phyloP scores from a whole-genome alignment of 2,113 vertebrate genomes.

The Apodemus sylvaticus region DNA sequence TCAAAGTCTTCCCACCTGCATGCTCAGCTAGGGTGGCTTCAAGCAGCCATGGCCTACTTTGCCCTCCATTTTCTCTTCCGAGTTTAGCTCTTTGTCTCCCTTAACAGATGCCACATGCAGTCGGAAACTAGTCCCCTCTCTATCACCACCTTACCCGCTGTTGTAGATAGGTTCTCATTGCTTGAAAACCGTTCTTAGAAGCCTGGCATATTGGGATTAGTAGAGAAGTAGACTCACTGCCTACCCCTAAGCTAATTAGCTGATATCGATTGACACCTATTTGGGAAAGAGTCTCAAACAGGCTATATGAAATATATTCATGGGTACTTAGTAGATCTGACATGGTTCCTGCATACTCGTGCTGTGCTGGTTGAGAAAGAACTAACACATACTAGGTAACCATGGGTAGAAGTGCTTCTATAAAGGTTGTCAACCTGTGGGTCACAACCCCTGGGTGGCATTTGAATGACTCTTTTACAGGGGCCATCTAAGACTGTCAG shows the following conservation, averaged over 20 bases:
- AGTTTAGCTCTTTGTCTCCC: not conserved
- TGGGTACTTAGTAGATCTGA: not conserved
- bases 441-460: not conserved
- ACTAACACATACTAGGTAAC: not conserved
- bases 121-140: not conserved
- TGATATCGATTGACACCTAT: not conserved
- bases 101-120: not conserved
- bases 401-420: not conserved
- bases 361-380: not conserved
- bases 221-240: not conserved
- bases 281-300: not conserved
- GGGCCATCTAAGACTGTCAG: not conserved
- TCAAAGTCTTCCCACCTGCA: accelerated
- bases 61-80: not conserved
- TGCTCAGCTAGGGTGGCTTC: not conserved
- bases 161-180: not conserved
- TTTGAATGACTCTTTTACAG: not conserved
- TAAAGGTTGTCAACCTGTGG: not conserved
- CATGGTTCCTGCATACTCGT: not conserved
- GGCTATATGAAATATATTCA: not conserved
- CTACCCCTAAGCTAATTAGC: not conserved
- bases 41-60: not conserved
- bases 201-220: not conserved
- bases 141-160: not conserved
- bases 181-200: not conserved